Evolutionary conservation across 92 coral and sea anemone genomes (phyloP), one percentile per base, ranked within the genome.

Genomic region (Parazoanthus darwini): DNA sequence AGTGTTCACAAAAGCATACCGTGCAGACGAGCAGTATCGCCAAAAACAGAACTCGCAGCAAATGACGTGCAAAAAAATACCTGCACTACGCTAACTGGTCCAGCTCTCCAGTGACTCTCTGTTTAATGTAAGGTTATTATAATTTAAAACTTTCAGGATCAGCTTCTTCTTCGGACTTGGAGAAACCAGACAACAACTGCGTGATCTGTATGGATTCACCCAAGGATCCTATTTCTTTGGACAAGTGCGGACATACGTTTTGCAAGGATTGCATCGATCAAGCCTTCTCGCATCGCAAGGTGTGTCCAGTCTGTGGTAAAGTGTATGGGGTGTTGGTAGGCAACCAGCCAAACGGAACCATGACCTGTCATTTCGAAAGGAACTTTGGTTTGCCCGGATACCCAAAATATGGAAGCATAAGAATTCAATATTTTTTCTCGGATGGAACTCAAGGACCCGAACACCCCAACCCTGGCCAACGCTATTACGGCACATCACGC

Each of bases 401-500:
- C 38, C 26, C 3, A 36, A 63, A 71, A 39, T 50, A 35, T 20
- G 88, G 93, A 7, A 85, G 86, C 39, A 88, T 91, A 16, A 4
- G 2, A 18, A 89, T 91, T 15, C 16, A 23, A 0, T 91, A 91
- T 59, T 29, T 13, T 2, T 85, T 91, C 59, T 50, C 84, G 0
- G n/a, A 50, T 18, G 93, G 93, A 7, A 73, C 82, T 23, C 93
- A 91, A 73, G 87, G 89, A 35, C 26, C 9, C 6, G 51, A 46
- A 8, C 51, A 46, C 51, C 51, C 51, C 2, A 46, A 46, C 51
- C 51, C 51, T 5, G 15, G 92, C 71, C 6, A 73, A 38, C 44
- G 44, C 37, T 73, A 73, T 73, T 73, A 73, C 39, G 77, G 25
- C 26, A 73, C 78, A 56, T 22, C 95, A 91, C 72, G 95, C 94